Evolutionary conservation across 53 echinoderm and acorn worm species (phyloP), one percentile per base, ranked within the genome.

Genomic region (Echinarachnius parma): DNA sequence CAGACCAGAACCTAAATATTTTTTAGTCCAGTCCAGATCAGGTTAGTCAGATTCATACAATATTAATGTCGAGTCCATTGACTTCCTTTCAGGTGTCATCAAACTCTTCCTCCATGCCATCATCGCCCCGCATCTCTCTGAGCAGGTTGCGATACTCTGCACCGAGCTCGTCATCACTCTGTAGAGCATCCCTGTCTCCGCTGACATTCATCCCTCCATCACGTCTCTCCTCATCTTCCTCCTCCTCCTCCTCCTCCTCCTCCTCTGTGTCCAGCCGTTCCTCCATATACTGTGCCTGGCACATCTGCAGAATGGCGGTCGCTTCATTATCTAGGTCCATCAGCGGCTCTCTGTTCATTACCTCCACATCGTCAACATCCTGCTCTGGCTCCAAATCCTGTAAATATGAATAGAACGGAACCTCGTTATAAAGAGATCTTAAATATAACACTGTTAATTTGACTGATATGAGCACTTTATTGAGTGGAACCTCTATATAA

Each of bases 201-300:
- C 21, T 50, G 8, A 29, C 48, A n/a, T n/a, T n/a, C 25, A 9
- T 21, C 31, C 32, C 50, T 29, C 21, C 34, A 0, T 29, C 32
- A 7, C 49, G 14, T 3, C 21, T 21, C 32, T 67, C 67, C 9
- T 49, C 67, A 10, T 50, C 52, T 19, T 50, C 52, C n/a, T n/a
- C n/a, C 25, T 64, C 64, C 44, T 33, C 67, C 10, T 67, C 67
- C 2, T 67, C 67, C 34, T 67, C 67, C 50, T 67, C 67, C 32
- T 67, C 67, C 31, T 67, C 67, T 29, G 29, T 49, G 19, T 20
- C 48, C 5, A 29, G 19, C 31, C 21, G 20, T 49, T 49, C 67
- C 31, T 49, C 50, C 2, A 48, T 21, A 19, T 29, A 67, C 32
- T 67, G 67, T 2, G 67, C 67, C 32, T 67, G 67, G 31, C 67